These are phyloP conservation scores for Argynnis bischoffii DNA, from an alignment of 2,888 invertebrate genomes.

Conservation along the genomic window DNA sequence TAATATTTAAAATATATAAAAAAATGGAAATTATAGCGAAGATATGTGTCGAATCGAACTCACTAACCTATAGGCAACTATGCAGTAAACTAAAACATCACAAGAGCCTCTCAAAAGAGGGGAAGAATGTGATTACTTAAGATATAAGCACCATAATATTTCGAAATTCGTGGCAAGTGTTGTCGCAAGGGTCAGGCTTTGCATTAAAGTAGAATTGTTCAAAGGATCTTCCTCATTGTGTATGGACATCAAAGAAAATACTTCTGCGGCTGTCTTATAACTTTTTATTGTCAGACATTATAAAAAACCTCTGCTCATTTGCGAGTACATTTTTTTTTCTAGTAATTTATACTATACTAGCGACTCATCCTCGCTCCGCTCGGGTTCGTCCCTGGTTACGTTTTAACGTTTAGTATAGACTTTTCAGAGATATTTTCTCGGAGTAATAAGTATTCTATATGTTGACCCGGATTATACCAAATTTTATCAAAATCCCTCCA, in stretches of 20 bases:
- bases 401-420: constrained; percentile 1
- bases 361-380: too few relatives aligned
- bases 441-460: background rate
- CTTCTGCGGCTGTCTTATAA: constrained; percentile 16
- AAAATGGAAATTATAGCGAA: too few relatives aligned
- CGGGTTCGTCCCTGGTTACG: too few relatives aligned
- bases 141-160: constrained; percentile 19
- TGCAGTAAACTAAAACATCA: too few relatives aligned
- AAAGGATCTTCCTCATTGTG: constrained; percentile 34
- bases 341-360: too few relatives aligned
- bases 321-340: background rate
- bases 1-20: too few relatives aligned
- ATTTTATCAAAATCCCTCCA: too few relatives aligned
- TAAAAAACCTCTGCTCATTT: background rate
- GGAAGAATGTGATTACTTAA: constrained; percentile 3
- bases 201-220: constrained; percentile 33
- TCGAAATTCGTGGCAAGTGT: constrained; percentile 20
- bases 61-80: too few relatives aligned
- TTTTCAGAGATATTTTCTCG: background rate
- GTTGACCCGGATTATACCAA: too few relatives aligned
- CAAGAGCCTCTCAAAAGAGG: too few relatives aligned
- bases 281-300: constrained; percentile 1
- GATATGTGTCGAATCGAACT: too few relatives aligned
- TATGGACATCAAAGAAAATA: constrained; percentile 23
- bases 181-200: constrained; percentile 29